Evolutionary conservation across 1,140 invertebrate genomes (phyloP).

Genomic region (Vollenhovia emeryi): DNA sequence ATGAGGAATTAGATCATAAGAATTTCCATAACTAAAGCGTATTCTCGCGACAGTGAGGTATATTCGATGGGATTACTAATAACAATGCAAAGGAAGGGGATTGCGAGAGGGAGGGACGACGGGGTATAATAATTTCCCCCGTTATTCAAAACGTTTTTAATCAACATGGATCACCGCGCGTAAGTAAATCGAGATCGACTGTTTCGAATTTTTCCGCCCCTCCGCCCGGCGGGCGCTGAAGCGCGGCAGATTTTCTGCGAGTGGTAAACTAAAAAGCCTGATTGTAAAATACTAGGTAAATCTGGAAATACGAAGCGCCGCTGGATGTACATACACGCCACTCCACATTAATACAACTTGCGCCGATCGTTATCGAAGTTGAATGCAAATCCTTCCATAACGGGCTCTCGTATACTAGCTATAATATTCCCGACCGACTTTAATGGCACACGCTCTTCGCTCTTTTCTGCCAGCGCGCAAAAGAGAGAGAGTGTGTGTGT

Average conservation of each 20-base stretch:
- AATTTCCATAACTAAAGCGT: not conserved
- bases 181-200: not conserved
- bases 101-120: no score
- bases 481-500: not conserved
- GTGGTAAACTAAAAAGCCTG: constrained; percentile 21
- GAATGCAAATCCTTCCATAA: constrained; percentile 57
- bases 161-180: not conserved
- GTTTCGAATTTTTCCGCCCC: not conserved
- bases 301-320: constrained; percentile 1
- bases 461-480: not conserved
- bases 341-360: constrained; percentile 54
- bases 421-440: constrained; percentile 46
- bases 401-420: constrained; percentile 43
- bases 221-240: not conserved
- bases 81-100: no score
- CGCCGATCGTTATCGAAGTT: constrained; percentile 63
- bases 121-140: not conserved
- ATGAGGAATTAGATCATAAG: not conserved
- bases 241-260: not conserved
- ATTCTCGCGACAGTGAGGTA: not conserved
- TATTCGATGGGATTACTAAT: no score
- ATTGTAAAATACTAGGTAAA: constrained; percentile 29
- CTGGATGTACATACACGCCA: not conserved
- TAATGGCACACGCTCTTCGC: constrained; percentile 45
- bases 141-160: not conserved